phyloP scores from a whole-genome alignment of 2,888 invertebrate species.

The Apoda limacodes region DNA sequence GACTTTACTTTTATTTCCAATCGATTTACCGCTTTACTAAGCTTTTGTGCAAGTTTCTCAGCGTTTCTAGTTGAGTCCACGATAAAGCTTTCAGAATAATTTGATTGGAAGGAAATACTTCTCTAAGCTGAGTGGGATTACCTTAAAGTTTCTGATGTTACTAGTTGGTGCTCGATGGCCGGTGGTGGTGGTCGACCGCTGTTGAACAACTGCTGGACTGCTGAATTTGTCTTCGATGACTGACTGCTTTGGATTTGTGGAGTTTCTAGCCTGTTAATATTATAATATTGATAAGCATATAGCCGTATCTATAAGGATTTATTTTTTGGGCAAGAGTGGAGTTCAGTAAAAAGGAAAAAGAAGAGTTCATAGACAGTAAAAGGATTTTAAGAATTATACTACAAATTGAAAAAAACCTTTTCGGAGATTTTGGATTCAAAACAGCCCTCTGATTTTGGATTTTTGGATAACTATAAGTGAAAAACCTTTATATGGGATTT shows the following conservation, averaged over 20 bases:
- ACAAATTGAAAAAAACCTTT: constrained; percentile 1
- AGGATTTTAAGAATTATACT: background rate
- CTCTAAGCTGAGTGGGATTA: too few species aligned
- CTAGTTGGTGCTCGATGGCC: constrained; percentile 63
- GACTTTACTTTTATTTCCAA: too few species aligned
- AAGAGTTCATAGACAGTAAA: constrained; percentile 1
- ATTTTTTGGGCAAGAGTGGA: too few species aligned
- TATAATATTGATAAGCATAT: constrained; percentile 1
- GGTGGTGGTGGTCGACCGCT: constrained; percentile 74
- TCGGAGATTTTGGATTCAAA: constrained; percentile 1
- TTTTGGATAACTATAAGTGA: too few species aligned
- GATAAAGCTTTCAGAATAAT: too few species aligned
- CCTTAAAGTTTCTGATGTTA: constrained; percentile 82
- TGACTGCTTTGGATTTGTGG: constrained; percentile 46
- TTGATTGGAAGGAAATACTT: too few species aligned
- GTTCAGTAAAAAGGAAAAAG: background rate
- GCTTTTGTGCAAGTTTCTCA: too few species aligned
- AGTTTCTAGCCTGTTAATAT: constrained; percentile 39
- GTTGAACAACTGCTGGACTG: constrained; percentile 86
- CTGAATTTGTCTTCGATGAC: constrained; percentile 76
- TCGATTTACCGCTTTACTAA: too few species aligned
- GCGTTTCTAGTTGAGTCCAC: too few species aligned
- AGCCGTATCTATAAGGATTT: too few species aligned
- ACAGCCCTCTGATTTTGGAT: too few species aligned
- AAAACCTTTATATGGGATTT: too few species aligned